These are phyloP conservation scores for Antheraea pernyi DNA, from an alignment of 1,140 invertebrate genomes.

Conservation along the genomic window DNA sequence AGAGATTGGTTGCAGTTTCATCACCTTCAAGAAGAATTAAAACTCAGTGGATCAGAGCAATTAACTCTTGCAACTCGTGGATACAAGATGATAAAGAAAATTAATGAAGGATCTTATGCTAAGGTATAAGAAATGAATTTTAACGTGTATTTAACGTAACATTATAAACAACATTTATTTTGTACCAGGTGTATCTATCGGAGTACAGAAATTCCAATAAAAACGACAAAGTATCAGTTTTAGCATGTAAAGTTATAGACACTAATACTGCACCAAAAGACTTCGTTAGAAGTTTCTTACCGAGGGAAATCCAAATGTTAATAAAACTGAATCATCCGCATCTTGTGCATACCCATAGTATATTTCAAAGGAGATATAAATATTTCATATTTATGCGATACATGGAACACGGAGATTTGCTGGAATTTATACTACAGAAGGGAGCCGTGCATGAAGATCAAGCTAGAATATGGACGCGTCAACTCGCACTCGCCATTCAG, in stretches of 20 bases:
- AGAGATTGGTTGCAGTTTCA: conserved; percentile 18
- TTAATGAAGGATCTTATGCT: conserved; percentile 85
- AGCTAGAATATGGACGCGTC: conserved; percentile 84
- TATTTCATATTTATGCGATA: conserved; percentile 86
- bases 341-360: conserved; percentile 86
- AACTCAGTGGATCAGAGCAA: conserved; percentile 79
- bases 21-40: conserved; percentile 57
- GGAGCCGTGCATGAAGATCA: conserved; percentile 82
- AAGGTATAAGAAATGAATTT: conserved; percentile 66
- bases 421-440: conserved; percentile 82
- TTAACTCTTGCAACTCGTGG: conserved; percentile 78
- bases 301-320: conserved; percentile 86
- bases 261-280: conserved; percentile 84
- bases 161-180: not conserved
- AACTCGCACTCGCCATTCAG: conserved; percentile 82
- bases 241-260: conserved; percentile 88
- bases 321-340: conserved; percentile 86
- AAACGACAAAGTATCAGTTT: conserved; percentile 50
- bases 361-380: conserved; percentile 82
- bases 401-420: conserved; percentile 84
- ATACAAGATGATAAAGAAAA: conserved; percentile 81
- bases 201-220: conserved; percentile 69
- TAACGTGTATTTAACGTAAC: no score
- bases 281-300: conserved; percentile 87
- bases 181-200: conserved; percentile 59